These are phyloP conservation scores for Stigmatopora nigra DNA, from an alignment of 2,113 vertebrate genomes.

Conservation along the genomic window DNA sequence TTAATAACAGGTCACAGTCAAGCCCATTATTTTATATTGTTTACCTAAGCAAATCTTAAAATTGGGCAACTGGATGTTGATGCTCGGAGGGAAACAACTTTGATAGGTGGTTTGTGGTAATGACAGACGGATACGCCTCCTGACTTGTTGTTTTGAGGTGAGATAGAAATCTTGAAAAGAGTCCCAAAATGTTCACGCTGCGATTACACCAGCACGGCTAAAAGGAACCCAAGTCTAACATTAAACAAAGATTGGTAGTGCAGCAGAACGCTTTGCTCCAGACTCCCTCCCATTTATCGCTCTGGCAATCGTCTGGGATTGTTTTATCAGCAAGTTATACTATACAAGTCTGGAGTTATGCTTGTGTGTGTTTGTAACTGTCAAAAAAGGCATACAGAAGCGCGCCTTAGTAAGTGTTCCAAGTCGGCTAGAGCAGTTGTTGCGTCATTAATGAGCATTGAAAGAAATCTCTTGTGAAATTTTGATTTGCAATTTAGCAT, in stretches of 20 bases:
- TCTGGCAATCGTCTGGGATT: constrained; percentile 50
- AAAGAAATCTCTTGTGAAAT: constrained; percentile 3
- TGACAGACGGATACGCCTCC: constrained; percentile 61
- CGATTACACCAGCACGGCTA: constrained; percentile 24
- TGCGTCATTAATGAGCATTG: constrained; percentile 6
- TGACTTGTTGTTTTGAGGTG: constrained; percentile 51
- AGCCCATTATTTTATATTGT: too few species aligned
- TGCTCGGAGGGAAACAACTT: constrained; percentile 57
- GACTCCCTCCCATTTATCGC: constrained; percentile 50
- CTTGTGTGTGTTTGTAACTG: constrained; percentile 12
- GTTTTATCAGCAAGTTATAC: constrained; percentile 37
- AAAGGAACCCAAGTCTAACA: constrained; percentile 49
- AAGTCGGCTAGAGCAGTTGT: constrained; percentile 8
- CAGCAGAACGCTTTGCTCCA: constrained; percentile 41
- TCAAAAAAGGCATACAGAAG: not conserved
- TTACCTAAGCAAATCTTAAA: too few species aligned
- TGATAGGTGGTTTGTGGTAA: constrained; percentile 51
- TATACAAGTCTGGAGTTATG: constrained; percentile 33
- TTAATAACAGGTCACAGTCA: too few species aligned
- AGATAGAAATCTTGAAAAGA: constrained; percentile 49
- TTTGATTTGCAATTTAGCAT: not conserved
- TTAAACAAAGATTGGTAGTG: constrained; percentile 38
- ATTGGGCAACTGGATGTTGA: constrained; percentile 37
- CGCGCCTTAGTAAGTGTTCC: constrained; percentile 13
- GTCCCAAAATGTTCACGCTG: constrained; percentile 39